Percentiles rank a stretch among this genome's conserved stretches.
Conservation (phyloP, 2,113 vertebrate genomes). For the Galemys pyrenaicus region DNA sequence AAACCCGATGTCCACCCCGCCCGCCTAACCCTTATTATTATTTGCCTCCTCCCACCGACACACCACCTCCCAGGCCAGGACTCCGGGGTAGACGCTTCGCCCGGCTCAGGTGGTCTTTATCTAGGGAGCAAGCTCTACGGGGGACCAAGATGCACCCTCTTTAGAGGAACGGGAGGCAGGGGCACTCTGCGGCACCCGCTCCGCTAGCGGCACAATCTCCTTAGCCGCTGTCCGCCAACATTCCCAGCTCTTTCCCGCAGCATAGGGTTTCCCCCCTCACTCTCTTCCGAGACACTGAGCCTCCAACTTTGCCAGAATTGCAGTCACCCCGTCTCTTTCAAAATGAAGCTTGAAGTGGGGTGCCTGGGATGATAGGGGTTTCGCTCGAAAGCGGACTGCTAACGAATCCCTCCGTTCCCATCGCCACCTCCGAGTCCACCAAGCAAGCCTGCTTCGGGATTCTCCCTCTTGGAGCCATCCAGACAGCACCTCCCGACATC, state of each 20-base stretch:
- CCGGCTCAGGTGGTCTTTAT: neutral
- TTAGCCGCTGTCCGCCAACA: neutral
- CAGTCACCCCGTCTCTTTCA: neutral
- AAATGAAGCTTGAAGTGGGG: neutral
- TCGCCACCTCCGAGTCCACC: neutral
- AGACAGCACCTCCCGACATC: neutral
- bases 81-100: neutral
- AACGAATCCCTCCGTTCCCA: neutral
- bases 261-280: neutral
- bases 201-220: neutral
- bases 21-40: neutral
- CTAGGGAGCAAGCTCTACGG: neutral
- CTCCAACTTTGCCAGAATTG: slow-evolving; percentile 16
- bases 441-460: neutral
- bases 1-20: slow-evolving; percentile 50
- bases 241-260: neutral
- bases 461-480: neutral
- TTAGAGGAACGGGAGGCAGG: neutral
- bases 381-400: neutral
- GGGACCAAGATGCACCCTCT: neutral
- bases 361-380: neutral
- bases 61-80: neutral
- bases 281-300: neutral
- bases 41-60: neutral
- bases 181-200: neutral